Base-by-base conservation (phyloP, 1,140 invertebrate species). In the Diabrotica virgifera region DNA sequence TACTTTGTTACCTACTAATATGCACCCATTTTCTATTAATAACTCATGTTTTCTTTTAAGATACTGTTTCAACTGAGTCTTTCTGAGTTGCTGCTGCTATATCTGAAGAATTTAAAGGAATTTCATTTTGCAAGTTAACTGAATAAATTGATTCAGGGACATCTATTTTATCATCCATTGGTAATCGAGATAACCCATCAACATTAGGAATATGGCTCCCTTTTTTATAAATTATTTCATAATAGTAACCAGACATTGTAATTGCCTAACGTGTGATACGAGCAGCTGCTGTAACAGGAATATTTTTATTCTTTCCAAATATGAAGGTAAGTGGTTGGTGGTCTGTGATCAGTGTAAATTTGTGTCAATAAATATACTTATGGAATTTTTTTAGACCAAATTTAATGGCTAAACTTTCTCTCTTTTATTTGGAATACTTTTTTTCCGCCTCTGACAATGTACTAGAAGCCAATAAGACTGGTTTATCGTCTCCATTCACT, bases 341-440 rank as follows among this genome's bases (percentile, higher is more conserved):
- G 60, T 70, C 64, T 14, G 53, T 62, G 57, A 64, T 14, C 54
- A 71, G 24, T 13, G 58, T 69, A 59, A 73, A 73, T 52, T 66
- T 52, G 13, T 57, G 40, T 8, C 62, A 64, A 64, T 50, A 71
- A 36, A 72, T 13, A 61, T 54, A 70, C 62, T 70, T 71, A 54
- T 70, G 62, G 56, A 71, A 71, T 59, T 67, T 67, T 54, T 65
- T 66, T 12, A 75, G 10, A 24, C 14, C 69, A 59, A 73, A 72
- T 38, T 68, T 62, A 50, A 70, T 70, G 10, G 70, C 67, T 36
- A 74, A 61, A 2, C 59, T 63, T 62, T 73, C 69, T 57, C 68
- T 67, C 64, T 73, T 66, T 53, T 70, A 46, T 5, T 73, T 59
- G 12, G 62, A 66, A 56, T 71, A 73, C 50, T 70, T n/a, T n/a